Evolutionary conservation across 2,113 vertebrate genomes (phyloP).

Genomic region (Puntigrus tetrazona): DNA sequence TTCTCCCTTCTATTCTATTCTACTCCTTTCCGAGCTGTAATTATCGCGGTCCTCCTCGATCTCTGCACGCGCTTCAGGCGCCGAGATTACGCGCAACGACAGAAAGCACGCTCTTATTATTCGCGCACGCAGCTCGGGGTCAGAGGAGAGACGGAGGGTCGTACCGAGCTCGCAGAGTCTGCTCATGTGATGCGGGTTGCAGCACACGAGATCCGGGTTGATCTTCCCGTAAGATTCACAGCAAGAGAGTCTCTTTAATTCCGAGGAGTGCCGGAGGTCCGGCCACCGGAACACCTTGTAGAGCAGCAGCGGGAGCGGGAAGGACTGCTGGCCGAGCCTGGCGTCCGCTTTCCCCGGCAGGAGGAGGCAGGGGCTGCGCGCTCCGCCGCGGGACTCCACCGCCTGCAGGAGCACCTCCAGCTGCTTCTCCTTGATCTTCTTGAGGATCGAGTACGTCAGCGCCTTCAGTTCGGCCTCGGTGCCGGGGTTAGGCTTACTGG

Average conservation of each 20-base stretch:
- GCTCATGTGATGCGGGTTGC: conserved; percentile 98
- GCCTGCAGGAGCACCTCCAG: conserved; percentile 91
- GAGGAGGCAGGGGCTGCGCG: conserved; percentile 88
- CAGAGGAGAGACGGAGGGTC: neutral
- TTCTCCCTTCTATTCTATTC: neutral
- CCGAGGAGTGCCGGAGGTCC: conserved; percentile 91
- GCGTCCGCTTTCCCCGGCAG: conserved; percentile 88
- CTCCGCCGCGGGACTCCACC: conserved; percentile 91
- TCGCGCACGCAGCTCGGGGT: too few relatives aligned
- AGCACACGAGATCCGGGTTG: conserved; percentile 92
- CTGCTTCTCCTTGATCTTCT: conserved; percentile 93
- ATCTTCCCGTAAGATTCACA: conserved; percentile 94
- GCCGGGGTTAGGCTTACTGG: conserved; percentile 77
- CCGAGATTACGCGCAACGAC: too few relatives aligned
- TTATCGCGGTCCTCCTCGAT: too few relatives aligned
- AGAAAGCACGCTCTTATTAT: too few relatives aligned
- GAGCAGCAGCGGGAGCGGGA: conserved; percentile 90
- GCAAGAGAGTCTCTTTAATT: conserved; percentile 92
- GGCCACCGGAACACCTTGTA: conserved; percentile 98
- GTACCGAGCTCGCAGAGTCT: conserved; percentile 94
- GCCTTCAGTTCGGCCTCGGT: conserved; percentile 92
- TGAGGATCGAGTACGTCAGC: conserved; percentile 89
- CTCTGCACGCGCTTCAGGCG: too few relatives aligned
- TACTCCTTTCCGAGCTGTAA: neutral
- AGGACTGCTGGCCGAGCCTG: conserved; percentile 85